These are phyloP conservation scores for Melipona bicolor DNA, from an alignment of 2,888 invertebrate species.

Conservation along the genomic window DNA sequence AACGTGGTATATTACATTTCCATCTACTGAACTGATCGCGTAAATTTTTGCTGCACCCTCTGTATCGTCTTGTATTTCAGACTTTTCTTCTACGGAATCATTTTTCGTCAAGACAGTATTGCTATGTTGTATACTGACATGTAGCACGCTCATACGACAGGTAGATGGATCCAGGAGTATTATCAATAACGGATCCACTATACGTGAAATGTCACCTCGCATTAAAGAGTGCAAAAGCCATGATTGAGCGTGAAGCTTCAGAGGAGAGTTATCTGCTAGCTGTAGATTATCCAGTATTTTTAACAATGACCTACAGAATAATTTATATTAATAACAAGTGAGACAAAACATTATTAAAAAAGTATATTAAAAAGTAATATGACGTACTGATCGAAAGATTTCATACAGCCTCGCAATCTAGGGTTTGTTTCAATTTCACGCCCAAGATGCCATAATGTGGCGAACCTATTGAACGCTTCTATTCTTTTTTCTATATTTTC, in stretches of 20 bases:
- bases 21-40: slow-evolving; percentile 93
- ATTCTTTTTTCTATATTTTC: slow-evolving; percentile 84
- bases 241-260: slow-evolving; percentile 88
- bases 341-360: not conserved
- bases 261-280: slow-evolving; percentile 86
- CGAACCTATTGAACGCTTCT: slow-evolving; percentile 88
- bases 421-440: slow-evolving; percentile 87
- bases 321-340: slow-evolving; percentile 13
- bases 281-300: slow-evolving; percentile 90
- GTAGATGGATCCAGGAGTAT: slow-evolving; percentile 92
- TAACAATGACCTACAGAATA: slow-evolving; percentile 87
- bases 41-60: slow-evolving; percentile 87
- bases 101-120: slow-evolving; percentile 81
- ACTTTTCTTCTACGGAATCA: slow-evolving; percentile 77
- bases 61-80: slow-evolving; percentile 79
- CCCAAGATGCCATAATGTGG: slow-evolving; percentile 91
- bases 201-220: slow-evolving; percentile 90
- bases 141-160: slow-evolving; percentile 92
- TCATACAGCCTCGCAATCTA: slow-evolving; percentile 83
- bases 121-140: slow-evolving; percentile 87
- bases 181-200: slow-evolving; percentile 91
- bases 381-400: slow-evolving; percentile 87
- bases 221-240: slow-evolving; percentile 91
- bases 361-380: slow-evolving; percentile 19
- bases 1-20: slow-evolving; percentile 89